Percentiles rank a stretch among this genome's conserved stretches.
Evolutionary conservation across 2,113 vertebrate species (phyloP).

Genomic region (Camarhynchus parvulus): DNA sequence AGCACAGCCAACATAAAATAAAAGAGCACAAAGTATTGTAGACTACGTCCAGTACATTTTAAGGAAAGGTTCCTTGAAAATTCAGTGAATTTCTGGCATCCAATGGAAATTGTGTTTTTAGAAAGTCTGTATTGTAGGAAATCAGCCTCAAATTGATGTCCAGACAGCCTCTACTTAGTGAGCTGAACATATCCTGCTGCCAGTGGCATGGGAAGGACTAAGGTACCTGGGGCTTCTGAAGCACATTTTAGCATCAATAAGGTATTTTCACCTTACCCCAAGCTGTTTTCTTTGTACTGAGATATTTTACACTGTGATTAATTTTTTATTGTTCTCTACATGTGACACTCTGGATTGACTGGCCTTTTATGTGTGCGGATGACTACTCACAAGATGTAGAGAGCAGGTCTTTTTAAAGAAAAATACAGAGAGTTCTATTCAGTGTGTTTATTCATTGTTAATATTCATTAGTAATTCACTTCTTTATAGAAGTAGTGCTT

Average conservation of each 20-base stretch:
- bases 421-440: not conserved
- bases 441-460: not conserved
- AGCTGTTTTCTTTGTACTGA: not conserved
- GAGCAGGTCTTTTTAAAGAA: not conserved
- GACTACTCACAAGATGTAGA: not conserved
- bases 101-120: not conserved
- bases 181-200: not conserved
- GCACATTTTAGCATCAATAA: not conserved
- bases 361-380: not conserved
- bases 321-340: not conserved
- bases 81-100: not conserved
- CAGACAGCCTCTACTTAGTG: not conserved
- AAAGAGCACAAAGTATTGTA: not conserved
- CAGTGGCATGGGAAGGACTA: not conserved
- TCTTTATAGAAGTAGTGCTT: not conserved
- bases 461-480: not conserved
- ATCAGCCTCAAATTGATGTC: not conserved
- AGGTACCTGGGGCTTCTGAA: not conserved
- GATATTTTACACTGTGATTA: not conserved
- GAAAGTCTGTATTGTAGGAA: not conserved
- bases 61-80: not conserved
- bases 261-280: not conserved
- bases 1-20: not conserved
- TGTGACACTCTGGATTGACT: not conserved
- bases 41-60: accelerated